Evolutionary conservation across 35 echinoderm and acorn worm genomes (phyloP), one percentile per base, ranked within the genome.

Genomic region (Lytechinus variegatus): DNA sequence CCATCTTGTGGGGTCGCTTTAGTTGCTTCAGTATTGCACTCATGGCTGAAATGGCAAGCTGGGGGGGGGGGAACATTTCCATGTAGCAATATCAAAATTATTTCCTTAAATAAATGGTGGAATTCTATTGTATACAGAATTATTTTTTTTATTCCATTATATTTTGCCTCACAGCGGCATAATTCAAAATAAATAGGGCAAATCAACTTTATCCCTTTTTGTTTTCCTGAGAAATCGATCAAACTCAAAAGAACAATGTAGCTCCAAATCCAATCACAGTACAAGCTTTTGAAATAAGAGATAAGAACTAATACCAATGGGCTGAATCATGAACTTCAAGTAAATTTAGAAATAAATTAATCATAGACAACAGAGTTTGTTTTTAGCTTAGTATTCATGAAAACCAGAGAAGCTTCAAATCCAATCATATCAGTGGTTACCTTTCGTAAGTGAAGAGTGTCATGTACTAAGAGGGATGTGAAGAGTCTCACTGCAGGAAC

Each of bases 381-480:
- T 44, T 44, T 44, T 44, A 44, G 2, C 0, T 44, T 44, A 44
- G 33, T 44, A 44, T 44, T 0, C 33, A 44, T 44, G 33, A 44
- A 44, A 44, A 44, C 33, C 33, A 44, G 33, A 44, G 33, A 1
- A 44, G 33, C 33, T 44, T 44, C 33, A 44, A 60, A 12, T 60
- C 16, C 57, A 60, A 60, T 10, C 57, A 60, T 16, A 44, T 44
- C 1, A 27, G 28, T 44, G 53, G 87, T 94, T 94, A 99, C 98
- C 98, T 99, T 99, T 71, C 98, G 93, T 52, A 97, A 94, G 29
- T 92, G 86, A 11, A 99, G 92, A 44, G 98, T 97, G 52, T 99
- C 98, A 94, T 96, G 96, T 9, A 95, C 96, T 3, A 99, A 95
- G 92, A 95, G 54, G 91, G 96, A 93, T 12, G 94, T 92, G 66